Base-by-base conservation (phyloP, 2,797 vertebrate species). In the Orestias chungarensis region DNA sequence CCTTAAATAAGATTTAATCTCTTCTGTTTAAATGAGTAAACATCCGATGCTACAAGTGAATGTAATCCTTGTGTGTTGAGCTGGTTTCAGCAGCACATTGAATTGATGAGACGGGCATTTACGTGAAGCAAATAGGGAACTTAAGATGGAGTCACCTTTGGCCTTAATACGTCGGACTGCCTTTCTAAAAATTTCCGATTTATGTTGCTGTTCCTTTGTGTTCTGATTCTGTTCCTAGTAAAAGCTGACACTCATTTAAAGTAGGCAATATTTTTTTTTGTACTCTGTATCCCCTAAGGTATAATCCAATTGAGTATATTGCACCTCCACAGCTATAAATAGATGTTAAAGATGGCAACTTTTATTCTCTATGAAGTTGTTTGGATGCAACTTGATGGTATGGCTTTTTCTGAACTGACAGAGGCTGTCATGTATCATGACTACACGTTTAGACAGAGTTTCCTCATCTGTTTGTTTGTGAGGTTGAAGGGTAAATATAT, bases 291-390 rank as follows among this genome's bases (percentile, higher is more conserved):
- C 66, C 14, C 18, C 59, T 68, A 17, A 44, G 4, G n/a, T 43
- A 40, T 38, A 49, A 69, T 49, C 61, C 40, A 79, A 52, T 68
- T 46, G 31, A 69, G 14, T 52, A 57, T 47, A 61, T 64, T 79
- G 66, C 50, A 74, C 33, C n/a, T 27, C 59, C 15, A 25, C 12
- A 38, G 35, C 68, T 29, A 49, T n/a, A 64, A 83, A 80, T 67
- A 33, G 49, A 40, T 35, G 71, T 68, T 50, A 59, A 73, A 75
- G 25, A 47, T 27, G 8, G 7, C 15, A 15, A 57, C 1, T 57
- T 73, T 44, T 40, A 50, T 64, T 66, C 20, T 38, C 20, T 50
- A 46, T 78, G 25, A 73, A 67, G 55, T 68, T 55, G 31, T 31
- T 15, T 6, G 2, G 6, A 29, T 54, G 27, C 27, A 29, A 54